These are phyloP conservation scores for Grammomys dolichurus DNA, from an alignment of 2,113 vertebrate genomes.

Conservation along the genomic window DNA sequence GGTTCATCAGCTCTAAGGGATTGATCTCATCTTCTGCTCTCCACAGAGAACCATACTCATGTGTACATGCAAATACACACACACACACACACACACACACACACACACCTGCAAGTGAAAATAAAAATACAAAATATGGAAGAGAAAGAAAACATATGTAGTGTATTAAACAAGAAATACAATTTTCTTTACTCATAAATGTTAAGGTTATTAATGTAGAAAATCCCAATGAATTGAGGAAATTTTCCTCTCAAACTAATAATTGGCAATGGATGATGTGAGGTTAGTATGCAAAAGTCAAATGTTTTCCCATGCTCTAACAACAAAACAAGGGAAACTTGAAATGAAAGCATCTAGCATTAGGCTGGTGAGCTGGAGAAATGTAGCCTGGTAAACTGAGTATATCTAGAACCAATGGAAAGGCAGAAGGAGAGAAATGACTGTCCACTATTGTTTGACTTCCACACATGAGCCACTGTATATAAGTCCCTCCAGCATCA, in stretches of 20 bases:
- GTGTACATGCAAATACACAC: accelerated
- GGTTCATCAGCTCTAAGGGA: background rate
- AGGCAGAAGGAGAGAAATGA: background rate
- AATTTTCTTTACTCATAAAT: background rate
- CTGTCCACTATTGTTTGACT: background rate
- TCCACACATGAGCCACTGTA: too few relatives aligned
- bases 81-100: background rate
- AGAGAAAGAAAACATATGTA: background rate
- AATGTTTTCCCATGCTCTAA: background rate
- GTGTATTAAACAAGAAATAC: background rate
- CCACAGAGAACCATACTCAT: background rate
- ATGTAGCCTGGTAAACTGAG: too few relatives aligned
- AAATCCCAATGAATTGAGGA: background rate
- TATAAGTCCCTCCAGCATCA: background rate
- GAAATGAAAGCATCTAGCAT: background rate
- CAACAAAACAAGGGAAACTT: background rate
- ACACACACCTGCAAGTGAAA: too few relatives aligned
- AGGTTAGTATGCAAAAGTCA: background rate
- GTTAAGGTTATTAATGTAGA: background rate
- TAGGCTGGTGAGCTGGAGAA: background rate
- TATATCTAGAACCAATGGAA: background rate
- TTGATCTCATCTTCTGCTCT: background rate
- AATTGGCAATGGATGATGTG: background rate
- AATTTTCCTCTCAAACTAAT: background rate
- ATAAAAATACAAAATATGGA: background rate